A percentile compares a stretch with the other conserved stretches of the same genome.
These are phyloP conservation scores for Pteronura brasiliensis DNA, from an alignment of 2,113 vertebrate species.

Conservation along the genomic window DNA sequence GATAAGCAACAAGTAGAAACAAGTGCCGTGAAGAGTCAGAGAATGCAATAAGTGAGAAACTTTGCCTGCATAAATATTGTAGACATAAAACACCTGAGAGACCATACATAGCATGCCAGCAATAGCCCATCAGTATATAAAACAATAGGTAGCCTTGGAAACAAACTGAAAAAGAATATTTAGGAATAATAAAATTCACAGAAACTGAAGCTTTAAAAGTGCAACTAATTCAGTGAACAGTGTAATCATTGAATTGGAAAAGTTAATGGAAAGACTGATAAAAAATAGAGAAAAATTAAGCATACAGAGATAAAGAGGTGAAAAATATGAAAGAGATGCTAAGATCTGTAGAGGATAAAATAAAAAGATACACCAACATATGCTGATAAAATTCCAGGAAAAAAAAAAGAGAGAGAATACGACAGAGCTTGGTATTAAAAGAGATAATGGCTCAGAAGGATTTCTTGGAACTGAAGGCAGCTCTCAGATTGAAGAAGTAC, in stretches of 20 bases:
- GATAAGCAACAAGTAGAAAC: background rate
- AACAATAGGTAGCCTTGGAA: background rate
- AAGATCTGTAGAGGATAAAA: background rate
- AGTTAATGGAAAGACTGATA: background rate
- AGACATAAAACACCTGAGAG: background rate
- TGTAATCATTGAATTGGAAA: background rate
- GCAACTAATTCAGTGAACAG: background rate
- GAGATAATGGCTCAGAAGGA: background rate
- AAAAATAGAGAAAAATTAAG: background rate
- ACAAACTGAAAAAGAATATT: background rate
- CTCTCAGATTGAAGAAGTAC: background rate
- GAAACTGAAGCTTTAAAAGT: background rate
- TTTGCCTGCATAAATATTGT: background rate
- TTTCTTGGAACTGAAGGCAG: background rate
- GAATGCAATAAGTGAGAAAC: background rate
- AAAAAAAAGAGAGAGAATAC: background rate
- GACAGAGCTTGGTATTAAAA: background rate
- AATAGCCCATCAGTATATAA: background rate
- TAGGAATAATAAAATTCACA: background rate
- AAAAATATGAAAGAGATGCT: background rate
- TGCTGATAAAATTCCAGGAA: slow-evolving; percentile 5
- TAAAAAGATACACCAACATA: background rate
- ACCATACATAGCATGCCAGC: background rate
- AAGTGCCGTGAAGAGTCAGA: background rate
- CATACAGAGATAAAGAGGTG: background rate